Evolutionary conservation across 37 sponge, comb jelly and placozoan genomes (phyloP), one percentile per base, ranked within the genome.

Genomic region (Cladorhizidae sp.): DNA sequence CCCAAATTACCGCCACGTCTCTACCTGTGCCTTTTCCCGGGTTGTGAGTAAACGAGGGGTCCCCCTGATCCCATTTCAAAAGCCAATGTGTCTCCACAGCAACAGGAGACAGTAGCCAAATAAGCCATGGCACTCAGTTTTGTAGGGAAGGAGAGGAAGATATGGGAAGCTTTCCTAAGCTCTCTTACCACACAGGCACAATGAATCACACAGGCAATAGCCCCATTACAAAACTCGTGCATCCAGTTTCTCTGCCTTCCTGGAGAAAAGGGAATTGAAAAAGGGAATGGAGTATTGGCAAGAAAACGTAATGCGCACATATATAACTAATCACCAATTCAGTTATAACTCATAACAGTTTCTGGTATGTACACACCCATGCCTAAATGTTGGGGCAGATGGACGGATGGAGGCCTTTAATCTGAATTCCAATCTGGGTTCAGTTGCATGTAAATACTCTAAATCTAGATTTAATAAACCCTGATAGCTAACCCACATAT

Each of bases 21-120:
- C 97, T 95, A 65, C 94, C 94, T 29, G 97, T 97, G 8, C 97
- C 97, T 7, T 28, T 55, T 64, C 57, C 58, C 82, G 57, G 7
- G 72, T 97, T 67, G 90, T 94, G 28, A 97, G 86, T 21, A 94
- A 79, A 23, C 87, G 61, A n/a, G 97, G 97, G 17, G 50, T 62
- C 18, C 81, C 79, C 20, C 97, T 22, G 90, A 91, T 51, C 97
- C 97, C 9, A 97, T 71, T 70, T 97, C 97, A 26, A 95, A 97
- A 28, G 97, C 97, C 97, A 95, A 97, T 3, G 97, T 97, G 80
- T 97, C 97, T 18, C 97, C 97, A 79, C 95, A 91, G 71, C 81
- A 84, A 45, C 95, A 88, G 23, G 87, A 64, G 0, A 97, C 51
- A 39, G 93, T 54, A 3, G 87, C 83, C 23, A 97, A 63, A 38